phyloP scores from a whole-genome alignment of 2,797 vertebrate species.

The Phrynocephalus vlangalii region DNA sequence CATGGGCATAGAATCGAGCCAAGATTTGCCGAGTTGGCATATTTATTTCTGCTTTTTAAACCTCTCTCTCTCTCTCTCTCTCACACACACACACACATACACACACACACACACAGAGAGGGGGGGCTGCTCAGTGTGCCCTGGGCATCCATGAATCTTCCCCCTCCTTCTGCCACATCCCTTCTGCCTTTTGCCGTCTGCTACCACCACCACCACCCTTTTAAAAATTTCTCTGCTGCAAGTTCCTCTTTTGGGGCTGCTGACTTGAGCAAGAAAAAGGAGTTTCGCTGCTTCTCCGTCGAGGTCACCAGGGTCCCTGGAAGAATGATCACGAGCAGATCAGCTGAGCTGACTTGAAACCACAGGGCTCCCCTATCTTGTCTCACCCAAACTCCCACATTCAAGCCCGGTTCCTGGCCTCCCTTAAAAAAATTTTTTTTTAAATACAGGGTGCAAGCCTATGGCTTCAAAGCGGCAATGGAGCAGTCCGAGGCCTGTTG shows the following conservation, averaged over 20 bases:
- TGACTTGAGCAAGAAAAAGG: neutral
- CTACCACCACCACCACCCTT: neutral
- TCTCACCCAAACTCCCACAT: conserved; percentile 4
- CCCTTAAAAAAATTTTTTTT: neutral
- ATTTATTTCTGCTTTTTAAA: neutral
- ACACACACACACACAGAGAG: too few species aligned
- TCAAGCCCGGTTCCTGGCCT: conserved; percentile 7
- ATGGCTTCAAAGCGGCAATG: neutral
- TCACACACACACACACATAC: too few species aligned
- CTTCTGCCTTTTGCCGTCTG: neutral
- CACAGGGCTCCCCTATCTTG: neutral
- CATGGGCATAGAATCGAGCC: neutral
- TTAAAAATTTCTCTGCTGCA: neutral
- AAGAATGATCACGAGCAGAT: conserved; percentile 32
- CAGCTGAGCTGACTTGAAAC: conserved; percentile 34
- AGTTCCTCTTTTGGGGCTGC: conserved; percentile 26
- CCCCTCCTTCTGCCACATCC: neutral
- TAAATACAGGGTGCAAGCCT: neutral
- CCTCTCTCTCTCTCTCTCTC: neutral
- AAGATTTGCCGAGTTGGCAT: too few species aligned
- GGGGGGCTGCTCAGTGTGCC: neutral
- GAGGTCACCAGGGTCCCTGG: conserved; percentile 35
- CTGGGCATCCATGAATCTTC: neutral
- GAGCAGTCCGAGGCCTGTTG: too few species aligned
- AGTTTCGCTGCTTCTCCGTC: conserved; percentile 11